Evolutionary conservation across 2,113 vertebrate species (phyloP).

Genomic region (Crotalus horridus): DNA sequence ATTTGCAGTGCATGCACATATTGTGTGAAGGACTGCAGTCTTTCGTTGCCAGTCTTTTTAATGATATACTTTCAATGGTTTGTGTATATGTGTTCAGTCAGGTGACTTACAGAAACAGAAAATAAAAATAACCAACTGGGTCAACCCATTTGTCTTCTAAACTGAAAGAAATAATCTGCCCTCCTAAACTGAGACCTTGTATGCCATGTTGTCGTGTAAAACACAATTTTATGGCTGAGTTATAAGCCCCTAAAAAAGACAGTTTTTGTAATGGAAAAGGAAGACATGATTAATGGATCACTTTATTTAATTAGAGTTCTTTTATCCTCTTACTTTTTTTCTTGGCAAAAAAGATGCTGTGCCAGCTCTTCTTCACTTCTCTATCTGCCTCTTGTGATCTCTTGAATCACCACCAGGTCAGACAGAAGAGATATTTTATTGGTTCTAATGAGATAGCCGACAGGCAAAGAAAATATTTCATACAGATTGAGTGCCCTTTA

Average conservation of each 20-base stretch:
- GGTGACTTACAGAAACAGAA: constrained; percentile 45
- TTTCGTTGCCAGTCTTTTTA: constrained; percentile 37
- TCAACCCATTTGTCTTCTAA: constrained; percentile 55
- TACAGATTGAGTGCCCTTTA: constrained; percentile 39
- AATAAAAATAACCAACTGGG: constrained; percentile 44
- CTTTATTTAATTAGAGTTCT: constrained; percentile 44
- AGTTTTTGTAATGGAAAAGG: constrained; percentile 34
- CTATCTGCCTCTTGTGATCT: constrained; percentile 32
- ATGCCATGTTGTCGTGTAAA: constrained; percentile 47
- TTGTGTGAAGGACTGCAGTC: constrained; percentile 5
- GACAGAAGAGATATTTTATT: constrained; percentile 48
- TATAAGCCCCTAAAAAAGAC: constrained; percentile 32
- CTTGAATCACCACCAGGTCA: constrained; percentile 40
- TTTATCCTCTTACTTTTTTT: constrained; percentile 27
- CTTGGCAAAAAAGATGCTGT: constrained; percentile 29
- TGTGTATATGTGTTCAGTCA: constrained; percentile 19
- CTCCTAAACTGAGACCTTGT: constrained; percentile 47
- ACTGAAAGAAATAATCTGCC: constrained; percentile 39
- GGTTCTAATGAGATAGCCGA: constrained; percentile 47
- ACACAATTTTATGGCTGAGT: constrained; percentile 25
- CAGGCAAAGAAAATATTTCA: constrained; percentile 47
- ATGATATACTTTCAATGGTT: constrained; percentile 57
- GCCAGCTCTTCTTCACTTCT: constrained; percentile 34
- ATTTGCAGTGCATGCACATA: not conserved
- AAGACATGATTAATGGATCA: constrained; percentile 29